A percentile compares a stretch with the other conserved stretches of the same genome.
phyloP scores from a whole-genome alignment of 2,113 vertebrate genomes.

The Ia io region DNA sequence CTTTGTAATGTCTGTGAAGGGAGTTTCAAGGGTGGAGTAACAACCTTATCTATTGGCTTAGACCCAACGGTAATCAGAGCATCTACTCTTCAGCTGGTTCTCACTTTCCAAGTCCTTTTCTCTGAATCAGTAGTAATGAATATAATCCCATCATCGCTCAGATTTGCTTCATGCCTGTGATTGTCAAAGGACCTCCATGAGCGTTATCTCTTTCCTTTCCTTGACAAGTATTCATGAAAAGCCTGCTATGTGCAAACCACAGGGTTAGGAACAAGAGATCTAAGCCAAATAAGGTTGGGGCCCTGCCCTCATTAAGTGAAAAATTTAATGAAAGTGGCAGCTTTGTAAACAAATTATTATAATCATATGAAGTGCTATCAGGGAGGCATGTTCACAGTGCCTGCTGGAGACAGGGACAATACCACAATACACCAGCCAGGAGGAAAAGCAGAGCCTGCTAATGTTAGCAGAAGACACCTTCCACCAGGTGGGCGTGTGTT shows the following conservation, averaged over 20 bases:
- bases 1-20: neutral
- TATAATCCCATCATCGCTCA: neutral
- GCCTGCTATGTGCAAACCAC: neutral
- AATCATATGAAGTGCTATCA: neutral
- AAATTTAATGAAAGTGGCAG: neutral
- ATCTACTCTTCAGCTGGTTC: neutral
- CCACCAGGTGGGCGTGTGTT: neutral
- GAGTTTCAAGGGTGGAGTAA: neutral
- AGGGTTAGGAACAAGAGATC: neutral
- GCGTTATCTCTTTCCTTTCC: neutral
- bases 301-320: neutral
- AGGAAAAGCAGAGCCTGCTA: neutral
- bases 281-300: neutral
- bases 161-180: neutral
- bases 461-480: neutral
- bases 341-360: neutral
- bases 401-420: neutral
- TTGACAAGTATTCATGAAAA: conserved; percentile 3
- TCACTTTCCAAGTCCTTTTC: neutral
- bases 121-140: neutral
- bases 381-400: neutral
- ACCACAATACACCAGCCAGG: neutral
- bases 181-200: neutral
- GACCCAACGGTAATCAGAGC: neutral
- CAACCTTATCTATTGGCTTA: neutral